Evolutionary conservation across 2,113 vertebrate species (phyloP).

Genomic region (Colistium nudipinnis): DNA sequence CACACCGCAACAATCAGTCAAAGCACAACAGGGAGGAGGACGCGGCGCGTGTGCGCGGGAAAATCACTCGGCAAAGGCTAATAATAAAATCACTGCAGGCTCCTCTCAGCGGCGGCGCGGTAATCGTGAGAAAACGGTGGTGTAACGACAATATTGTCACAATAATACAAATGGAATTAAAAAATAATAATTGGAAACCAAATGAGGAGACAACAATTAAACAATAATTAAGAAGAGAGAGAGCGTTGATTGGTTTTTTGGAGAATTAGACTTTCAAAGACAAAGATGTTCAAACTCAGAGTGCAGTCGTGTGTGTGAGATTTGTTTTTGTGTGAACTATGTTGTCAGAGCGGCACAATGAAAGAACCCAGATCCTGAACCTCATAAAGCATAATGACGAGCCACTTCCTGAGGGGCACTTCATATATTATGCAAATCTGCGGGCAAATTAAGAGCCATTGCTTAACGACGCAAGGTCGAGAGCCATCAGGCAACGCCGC

Average conservation of each 20-base stretch:
- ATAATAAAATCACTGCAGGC: constrained; percentile 3
- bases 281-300: background rate
- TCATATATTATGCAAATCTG: constrained; percentile 71
- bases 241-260: background rate
- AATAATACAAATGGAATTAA: background rate
- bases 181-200: too few species aligned
- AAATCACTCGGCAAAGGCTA: constrained; percentile 15
- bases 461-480: constrained; percentile 50
- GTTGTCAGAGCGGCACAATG: constrained; percentile 57
- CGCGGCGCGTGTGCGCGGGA: background rate
- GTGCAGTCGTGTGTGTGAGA: constrained; percentile 9
- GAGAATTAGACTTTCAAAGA: constrained; percentile 17
- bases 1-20: constrained; percentile 32
- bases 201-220: background rate
- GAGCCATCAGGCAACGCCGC: constrained; percentile 4
- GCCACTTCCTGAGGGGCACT: constrained; percentile 45
- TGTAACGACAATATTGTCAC: background rate
- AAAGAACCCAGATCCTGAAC: constrained; percentile 49
- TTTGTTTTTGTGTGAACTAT: constrained; percentile 19
- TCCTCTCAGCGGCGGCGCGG: background rate
- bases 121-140: background rate
- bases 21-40: constrained; percentile 20
- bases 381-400: constrained; percentile 59
- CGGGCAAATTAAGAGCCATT: constrained; percentile 26
- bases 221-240: too few species aligned